Evolutionary conservation across 2,797 vertebrate species (phyloP), one percentile per base, ranked within the genome.

Genomic region (Gallinago solitaria): DNA sequence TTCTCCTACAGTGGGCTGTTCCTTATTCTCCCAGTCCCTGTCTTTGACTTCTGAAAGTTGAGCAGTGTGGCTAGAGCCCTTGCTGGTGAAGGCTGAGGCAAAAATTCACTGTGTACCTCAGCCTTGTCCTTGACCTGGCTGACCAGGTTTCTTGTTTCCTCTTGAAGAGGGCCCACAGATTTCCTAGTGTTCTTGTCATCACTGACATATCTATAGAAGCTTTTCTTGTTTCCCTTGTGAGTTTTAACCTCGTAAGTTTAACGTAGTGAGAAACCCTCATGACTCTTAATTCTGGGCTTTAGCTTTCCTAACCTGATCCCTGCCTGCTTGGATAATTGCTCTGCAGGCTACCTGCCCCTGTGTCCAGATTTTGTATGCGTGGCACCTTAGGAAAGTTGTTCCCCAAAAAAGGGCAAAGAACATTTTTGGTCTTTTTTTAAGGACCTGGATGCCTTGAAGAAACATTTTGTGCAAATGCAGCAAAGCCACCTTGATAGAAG

Each of bases 391-490:
- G 12, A 56, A 83, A 63, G 5, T 3, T 67, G 3, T 81, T 70
- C 10, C 43, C 4, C 33, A 67, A 41, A 59, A 12, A 80, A 53
- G 1, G 11, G 2, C 4, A 59, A 45, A 65, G 24, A 80, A 32
- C 4, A 35, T 45, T 0, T 11, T 54, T 12, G 33, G 24, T 24
- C 9, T 24, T 24, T 24, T 9, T 5, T n/a, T 37, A 12, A n/a
- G 1, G 28, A 5, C 5, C 8, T 68, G 47, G 43, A 37, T 65
- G 54, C 3, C 18, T 37, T 54, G 32, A 56, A 71, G 27, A n/a
- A 12, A 63, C 1, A 5, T 64, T 74, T 89, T 56, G 7, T 12
- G 25, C 7, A 78, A 43, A 41, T 2, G 3, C 1, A 0, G 4
- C 27, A 59, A 41, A 7, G 3, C 12, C 2, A 4, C 1, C 1